Evolutionary conservation across 2,113 vertebrate genomes (phyloP).

Genomic region (Asarcornis scutulata): DNA sequence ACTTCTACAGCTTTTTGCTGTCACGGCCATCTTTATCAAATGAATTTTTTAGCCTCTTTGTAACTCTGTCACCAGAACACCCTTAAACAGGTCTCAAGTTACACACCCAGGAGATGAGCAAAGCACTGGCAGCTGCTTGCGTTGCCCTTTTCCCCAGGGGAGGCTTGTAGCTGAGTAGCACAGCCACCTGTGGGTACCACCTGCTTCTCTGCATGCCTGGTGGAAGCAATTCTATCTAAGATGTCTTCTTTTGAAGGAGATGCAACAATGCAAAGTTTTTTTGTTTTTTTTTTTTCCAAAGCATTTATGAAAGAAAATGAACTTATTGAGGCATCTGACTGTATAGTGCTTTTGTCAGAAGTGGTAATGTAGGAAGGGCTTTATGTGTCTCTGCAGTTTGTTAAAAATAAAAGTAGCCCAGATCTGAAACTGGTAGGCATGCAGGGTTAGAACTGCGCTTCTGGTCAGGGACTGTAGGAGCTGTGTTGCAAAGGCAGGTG

Average conservation of each 20-base stretch:
- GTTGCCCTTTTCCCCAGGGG: neutral
- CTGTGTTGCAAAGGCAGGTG: neutral
- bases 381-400: neutral
- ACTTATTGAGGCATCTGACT: accelerated
- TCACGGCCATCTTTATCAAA: neutral
- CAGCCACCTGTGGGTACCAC: neutral
- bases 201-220: neutral
- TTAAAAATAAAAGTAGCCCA: neutral
- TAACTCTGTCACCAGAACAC: neutral
- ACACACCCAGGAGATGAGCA: neutral
- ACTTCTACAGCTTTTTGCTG: neutral
- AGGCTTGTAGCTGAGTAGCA: neutral
- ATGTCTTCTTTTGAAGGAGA: neutral
- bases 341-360: neutral
- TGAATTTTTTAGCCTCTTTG: neutral
- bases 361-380: neutral
- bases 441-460: neutral
- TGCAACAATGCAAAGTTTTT: neutral
- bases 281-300: neutral
- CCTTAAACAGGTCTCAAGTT: neutral
- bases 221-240: neutral
- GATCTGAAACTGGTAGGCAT: neutral
- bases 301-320: neutral
- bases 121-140: neutral
- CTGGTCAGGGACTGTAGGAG: neutral